Base-by-base conservation (phyloP, 2,888 invertebrate species). In the Embidobia sp. region DNA sequence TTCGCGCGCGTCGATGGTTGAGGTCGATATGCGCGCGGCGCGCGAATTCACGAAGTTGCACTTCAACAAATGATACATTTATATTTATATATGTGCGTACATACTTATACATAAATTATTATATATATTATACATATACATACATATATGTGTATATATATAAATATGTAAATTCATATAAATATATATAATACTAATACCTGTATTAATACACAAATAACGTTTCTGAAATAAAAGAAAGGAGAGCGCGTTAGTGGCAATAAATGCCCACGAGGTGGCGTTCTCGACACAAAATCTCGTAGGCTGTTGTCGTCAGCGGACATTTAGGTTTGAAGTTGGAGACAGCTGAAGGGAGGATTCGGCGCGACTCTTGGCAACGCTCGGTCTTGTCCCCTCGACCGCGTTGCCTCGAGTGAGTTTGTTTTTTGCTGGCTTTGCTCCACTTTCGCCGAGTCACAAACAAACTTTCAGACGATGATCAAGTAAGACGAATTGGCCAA, bases 21-120 rank as follows among this genome's bases (percentile, higher is more conserved):
- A 80, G 59, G 64, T 78, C 48, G 15, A 59, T 19, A 35, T 73
- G 75, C 78, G 87, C 86, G 86, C 85, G 83, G 74, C 83, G 85
- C 80, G 82, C 81, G 81, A 53, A 40, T 4, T 22, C 6, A n/a
- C n/a, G n/a, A n/a, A n/a, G 31, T 69, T 69, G 59, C 35, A 57
- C 31, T 63, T 61, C 53, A 49, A 69, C 53, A 29, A 6, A n/a
- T n/a, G n/a, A n/a, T n/a, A n/a, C n/a, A n/a, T n/a, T n/a, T n/a
- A n/a, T n/a, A n/a, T n/a, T n/a, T n/a, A n/a, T n/a, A n/a, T n/a
- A n/a, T n/a, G n/a, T n/a, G n/a, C n/a, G n/a, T n/a, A n/a, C n/a
- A n/a, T n/a, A n/a, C n/a, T n/a, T n/a, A n/a, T n/a, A n/a, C n/a
- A n/a, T n/a, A n/a, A n/a, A 22, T 22, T 22, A 22, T 22, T 22